A percentile compares a stretch with the other conserved stretches of the same genome.
Evolutionary conservation across 2,113 vertebrate genomes (phyloP).

Genomic region (Smithornis capensis): DNA sequence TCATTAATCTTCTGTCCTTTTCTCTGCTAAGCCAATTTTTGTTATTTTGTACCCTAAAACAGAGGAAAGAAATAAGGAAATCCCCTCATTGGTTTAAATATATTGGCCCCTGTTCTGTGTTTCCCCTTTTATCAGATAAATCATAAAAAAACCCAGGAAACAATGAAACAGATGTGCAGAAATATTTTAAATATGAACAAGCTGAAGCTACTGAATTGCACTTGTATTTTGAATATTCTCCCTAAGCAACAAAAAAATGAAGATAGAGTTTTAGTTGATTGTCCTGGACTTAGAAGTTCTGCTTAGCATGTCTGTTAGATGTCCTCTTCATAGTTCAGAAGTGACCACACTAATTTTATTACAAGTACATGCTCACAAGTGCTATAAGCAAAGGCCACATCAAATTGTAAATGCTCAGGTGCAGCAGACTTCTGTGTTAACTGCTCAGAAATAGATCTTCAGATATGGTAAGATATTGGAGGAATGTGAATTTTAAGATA

Average conservation of each 20-base stretch:
- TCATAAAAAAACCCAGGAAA: neutral
- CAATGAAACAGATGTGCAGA: neutral
- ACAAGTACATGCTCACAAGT: neutral
- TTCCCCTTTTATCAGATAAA: neutral
- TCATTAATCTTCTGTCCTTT: neutral
- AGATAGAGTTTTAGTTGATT: neutral
- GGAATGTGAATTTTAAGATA: neutral
- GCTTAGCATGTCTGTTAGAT: neutral
- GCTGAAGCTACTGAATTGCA: neutral
- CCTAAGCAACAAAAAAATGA: neutral
- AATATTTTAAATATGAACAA: neutral
- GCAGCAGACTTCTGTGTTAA: neutral
- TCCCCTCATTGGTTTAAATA: neutral
- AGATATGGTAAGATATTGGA: neutral
- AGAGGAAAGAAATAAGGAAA: neutral
- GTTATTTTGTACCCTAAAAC: neutral
- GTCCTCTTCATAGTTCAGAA: neutral
- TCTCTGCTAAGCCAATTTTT: neutral
- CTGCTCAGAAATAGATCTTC: neutral
- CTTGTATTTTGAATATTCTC: neutral
- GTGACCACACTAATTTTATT: neutral
- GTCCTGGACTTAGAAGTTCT: neutral
- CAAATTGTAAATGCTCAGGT: neutral
- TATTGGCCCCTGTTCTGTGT: neutral
- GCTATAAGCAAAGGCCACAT: neutral